Conservation (phyloP, 2,888 invertebrate species). For the Hirtodrosophila cameraria region DNA sequence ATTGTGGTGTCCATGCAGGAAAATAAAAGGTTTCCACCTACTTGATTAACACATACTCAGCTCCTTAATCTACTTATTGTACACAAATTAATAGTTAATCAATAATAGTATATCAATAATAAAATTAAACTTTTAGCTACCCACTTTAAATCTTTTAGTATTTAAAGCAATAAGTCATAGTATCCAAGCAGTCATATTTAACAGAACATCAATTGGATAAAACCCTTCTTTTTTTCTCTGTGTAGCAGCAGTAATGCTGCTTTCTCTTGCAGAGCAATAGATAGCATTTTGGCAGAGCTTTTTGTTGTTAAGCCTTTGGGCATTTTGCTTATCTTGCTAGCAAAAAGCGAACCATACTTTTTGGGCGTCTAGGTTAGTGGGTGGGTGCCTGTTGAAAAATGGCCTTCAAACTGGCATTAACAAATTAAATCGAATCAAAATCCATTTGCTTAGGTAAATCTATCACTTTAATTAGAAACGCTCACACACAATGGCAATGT, state of each 20-base stretch:
- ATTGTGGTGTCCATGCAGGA: too few relatives aligned
- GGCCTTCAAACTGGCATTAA: slow-evolving; percentile 55
- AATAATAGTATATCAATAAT: too few relatives aligned
- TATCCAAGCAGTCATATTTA: too few relatives aligned
- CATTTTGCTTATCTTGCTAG: slow-evolving; percentile 47
- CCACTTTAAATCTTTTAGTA: too few relatives aligned
- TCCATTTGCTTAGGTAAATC: slow-evolving; percentile 50
- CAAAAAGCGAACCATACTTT: slow-evolving; percentile 24
- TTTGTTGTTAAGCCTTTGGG: slow-evolving; percentile 49
- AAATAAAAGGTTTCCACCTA: too few relatives aligned
- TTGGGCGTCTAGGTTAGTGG: neutral
- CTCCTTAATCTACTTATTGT: too few relatives aligned
- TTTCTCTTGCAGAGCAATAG: slow-evolving; percentile 17
- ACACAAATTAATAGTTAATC: too few relatives aligned
- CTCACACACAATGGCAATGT: slow-evolving; percentile 42
- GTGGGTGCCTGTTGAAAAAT: slow-evolving; percentile 44
- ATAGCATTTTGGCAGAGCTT: slow-evolving; percentile 31
- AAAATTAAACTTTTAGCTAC: too few relatives aligned
- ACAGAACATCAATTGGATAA: too few relatives aligned
- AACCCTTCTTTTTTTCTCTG: too few relatives aligned
- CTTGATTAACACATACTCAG: too few relatives aligned
- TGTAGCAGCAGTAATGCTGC: slow-evolving; percentile 6
- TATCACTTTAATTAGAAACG: slow-evolving; percentile 71
- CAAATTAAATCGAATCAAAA: slow-evolving; percentile 54
- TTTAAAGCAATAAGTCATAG: too few relatives aligned